Conservation (phyloP, 2,113 vertebrate genomes). For the Alligator sinensis region DNA sequence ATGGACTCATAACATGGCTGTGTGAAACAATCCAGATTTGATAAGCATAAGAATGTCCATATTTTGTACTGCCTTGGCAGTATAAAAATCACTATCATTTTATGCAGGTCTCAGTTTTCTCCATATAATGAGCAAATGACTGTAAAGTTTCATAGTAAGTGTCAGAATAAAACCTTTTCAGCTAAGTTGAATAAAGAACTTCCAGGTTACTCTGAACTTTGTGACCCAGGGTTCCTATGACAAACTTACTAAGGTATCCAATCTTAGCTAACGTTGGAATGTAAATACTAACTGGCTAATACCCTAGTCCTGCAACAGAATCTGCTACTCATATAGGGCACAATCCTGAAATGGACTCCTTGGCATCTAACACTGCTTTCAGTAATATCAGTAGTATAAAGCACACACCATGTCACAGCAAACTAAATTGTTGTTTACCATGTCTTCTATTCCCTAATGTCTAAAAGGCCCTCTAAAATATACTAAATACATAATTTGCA, state of each 20-base stretch:
- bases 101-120: neutral
- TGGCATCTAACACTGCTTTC: neutral
- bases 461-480: neutral
- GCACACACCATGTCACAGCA: neutral
- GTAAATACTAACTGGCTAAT: conserved; percentile 52
- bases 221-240: conserved; percentile 12
- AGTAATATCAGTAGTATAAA: neutral
- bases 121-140: neutral
- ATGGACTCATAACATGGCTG: neutral
- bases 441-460: neutral
- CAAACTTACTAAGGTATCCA: neutral
- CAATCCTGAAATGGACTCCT: neutral
- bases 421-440: neutral
- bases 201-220: conserved; percentile 3
- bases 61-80: neutral
- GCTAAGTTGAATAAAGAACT: neutral
- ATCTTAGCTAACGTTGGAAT: neutral
- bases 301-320: neutral
- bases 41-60: neutral
- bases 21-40: neutral
- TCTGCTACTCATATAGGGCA: neutral
- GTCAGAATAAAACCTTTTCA: conserved; percentile 29
- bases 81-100: neutral
- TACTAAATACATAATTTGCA: neutral
- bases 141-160: neutral